Evolutionary conservation across 2,888 invertebrate genomes (phyloP).

Genomic region (Erynnis tages): DNA sequence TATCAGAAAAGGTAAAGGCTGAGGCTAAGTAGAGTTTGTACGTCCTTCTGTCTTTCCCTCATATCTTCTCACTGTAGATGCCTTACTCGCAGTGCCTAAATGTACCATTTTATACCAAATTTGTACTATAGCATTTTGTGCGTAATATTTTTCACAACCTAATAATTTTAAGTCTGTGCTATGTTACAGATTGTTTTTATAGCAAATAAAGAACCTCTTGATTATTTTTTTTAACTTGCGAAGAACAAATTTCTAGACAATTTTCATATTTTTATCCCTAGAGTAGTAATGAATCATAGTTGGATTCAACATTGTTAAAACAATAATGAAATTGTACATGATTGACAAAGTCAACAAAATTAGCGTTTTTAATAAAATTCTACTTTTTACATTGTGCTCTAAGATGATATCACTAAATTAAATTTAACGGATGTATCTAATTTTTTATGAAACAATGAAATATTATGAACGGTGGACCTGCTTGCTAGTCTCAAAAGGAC

Average conservation of each 20-base stretch:
- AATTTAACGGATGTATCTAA: too few relatives aligned
- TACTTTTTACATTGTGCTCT: slow-evolving; percentile 9
- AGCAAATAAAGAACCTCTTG: slow-evolving; percentile 16
- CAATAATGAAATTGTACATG: not conserved
- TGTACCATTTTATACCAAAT: slow-evolving; percentile 78
- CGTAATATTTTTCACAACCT: slow-evolving; percentile 68
- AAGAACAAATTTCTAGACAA: not conserved
- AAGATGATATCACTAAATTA: slow-evolving; percentile 2
- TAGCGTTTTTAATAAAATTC: slow-evolving; percentile 1
- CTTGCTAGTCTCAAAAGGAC: too few relatives aligned
- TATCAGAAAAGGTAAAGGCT: too few relatives aligned
- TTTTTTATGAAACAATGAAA: too few relatives aligned
- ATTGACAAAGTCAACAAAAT: slow-evolving; percentile 18
- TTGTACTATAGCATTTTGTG: slow-evolving; percentile 69
- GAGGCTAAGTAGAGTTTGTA: slow-evolving; percentile 22
- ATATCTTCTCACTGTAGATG: slow-evolving; percentile 89
- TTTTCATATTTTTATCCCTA: slow-evolving; percentile 11
- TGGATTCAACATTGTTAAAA: too few relatives aligned
- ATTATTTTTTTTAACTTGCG: not conserved
- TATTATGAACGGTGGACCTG: too few relatives aligned
- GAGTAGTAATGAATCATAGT: not conserved
- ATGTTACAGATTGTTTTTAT: slow-evolving; percentile 18
- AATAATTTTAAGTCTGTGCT: slow-evolving; percentile 56
- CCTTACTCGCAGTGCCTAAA: slow-evolving; percentile 92
- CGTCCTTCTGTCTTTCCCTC: slow-evolving; percentile 35